Conservation (phyloP, 2,113 vertebrate species). For the Phylloscopus trochiloides region DNA sequence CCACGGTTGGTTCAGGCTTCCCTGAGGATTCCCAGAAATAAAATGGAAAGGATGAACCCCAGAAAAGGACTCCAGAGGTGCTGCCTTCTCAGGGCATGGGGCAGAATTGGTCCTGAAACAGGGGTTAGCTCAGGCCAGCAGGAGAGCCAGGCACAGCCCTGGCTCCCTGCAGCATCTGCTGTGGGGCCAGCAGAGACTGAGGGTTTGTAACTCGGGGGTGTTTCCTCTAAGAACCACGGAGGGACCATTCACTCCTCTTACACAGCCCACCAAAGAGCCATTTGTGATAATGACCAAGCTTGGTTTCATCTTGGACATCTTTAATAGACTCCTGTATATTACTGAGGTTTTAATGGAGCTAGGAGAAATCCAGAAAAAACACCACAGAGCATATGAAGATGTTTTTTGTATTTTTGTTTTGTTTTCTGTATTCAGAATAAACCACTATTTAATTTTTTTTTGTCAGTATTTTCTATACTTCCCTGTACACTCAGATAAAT, state of each 20-base stretch:
- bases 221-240: neutral
- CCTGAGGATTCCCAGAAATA: neutral
- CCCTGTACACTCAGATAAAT: neutral
- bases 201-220: neutral
- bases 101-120: neutral
- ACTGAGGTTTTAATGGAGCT: neutral
- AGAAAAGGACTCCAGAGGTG: neutral
- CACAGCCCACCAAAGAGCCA: conserved; percentile 30
- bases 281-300: conserved; percentile 23
- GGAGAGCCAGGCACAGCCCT: neutral
- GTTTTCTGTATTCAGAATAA: neutral
- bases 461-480: neutral
- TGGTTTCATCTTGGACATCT: conserved; percentile 19
- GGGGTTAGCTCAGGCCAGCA: neutral
- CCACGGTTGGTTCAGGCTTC: accelerated
- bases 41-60: neutral
- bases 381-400: neutral
- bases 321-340: neutral
- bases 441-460: neutral
- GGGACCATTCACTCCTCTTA: neutral
- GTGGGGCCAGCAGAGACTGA: neutral
- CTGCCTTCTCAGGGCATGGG: neutral
- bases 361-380: neutral
- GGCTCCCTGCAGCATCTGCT: neutral
- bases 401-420: neutral